A percentile compares a stretch with the other conserved stretches of the same genome.
Evolutionary conservation across 2,113 vertebrate species (phyloP).

Genomic region (Carassius auratus): DNA sequence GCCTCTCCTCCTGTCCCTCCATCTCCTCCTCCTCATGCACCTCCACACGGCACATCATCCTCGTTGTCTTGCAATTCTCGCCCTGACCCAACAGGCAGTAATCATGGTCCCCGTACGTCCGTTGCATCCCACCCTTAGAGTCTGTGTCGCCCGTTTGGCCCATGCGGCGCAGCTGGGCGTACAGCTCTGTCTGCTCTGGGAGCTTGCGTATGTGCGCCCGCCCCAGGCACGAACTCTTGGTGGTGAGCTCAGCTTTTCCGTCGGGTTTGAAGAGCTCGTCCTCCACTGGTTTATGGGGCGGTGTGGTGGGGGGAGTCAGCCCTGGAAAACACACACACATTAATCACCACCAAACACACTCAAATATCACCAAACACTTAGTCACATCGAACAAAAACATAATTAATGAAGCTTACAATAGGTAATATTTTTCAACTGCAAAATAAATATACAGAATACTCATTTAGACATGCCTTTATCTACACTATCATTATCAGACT

Average conservation of each 20-base stretch:
- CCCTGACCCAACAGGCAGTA: slow-evolving; percentile 84
- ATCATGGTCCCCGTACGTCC: slow-evolving; percentile 92
- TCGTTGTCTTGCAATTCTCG: slow-evolving; percentile 70
- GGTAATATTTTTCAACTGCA: not conserved
- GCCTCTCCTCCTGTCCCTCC: slow-evolving; percentile 50
- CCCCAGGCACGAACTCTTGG: slow-evolving; percentile 62
- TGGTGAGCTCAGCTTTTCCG: slow-evolving; percentile 70
- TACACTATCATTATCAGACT: not conserved
- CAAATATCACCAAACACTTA: not conserved
- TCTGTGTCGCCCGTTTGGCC: slow-evolving; percentile 65
- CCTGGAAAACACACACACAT: slow-evolving; percentile 72
- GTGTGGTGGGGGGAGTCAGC: slow-evolving; percentile 95
- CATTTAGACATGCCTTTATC: not conserved
- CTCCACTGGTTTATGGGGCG: slow-evolving; percentile 91
- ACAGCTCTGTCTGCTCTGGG: slow-evolving; percentile 90
- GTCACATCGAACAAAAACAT: not conserved
- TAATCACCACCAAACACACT: not conserved
- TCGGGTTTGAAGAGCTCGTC: slow-evolving; percentile 96
- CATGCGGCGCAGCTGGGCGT: slow-evolving; percentile 85
- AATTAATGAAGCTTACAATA: not conserved
- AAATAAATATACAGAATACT: not conserved
- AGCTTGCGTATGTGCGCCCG: slow-evolving; percentile 79
- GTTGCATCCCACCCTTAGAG: slow-evolving; percentile 69
- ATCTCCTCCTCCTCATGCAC: slow-evolving; percentile 45
- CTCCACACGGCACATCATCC: slow-evolving; percentile 26